These are phyloP conservation scores for Cryptotermes secundus DNA, from an alignment of 1,140 invertebrate genomes.

Conservation along the genomic window DNA sequence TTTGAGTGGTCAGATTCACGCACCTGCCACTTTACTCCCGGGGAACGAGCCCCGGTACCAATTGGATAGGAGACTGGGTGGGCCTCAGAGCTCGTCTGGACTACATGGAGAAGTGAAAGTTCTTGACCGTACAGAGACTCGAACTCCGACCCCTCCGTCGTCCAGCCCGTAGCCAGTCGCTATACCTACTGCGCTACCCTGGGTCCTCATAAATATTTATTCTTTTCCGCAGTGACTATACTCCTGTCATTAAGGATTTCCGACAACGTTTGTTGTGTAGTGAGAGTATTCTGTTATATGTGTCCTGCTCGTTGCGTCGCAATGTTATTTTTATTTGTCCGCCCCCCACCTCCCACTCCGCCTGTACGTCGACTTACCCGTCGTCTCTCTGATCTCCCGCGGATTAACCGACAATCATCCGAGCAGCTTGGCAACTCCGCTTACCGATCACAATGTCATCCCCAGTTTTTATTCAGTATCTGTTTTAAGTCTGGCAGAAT, in stretches of 20 bases:
- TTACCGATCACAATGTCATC: not conserved
- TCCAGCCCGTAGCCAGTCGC: no score
- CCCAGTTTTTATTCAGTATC: slow-evolving; percentile 17
- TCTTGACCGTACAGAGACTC: no score
- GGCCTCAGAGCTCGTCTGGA: no score
- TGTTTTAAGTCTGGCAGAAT: slow-evolving; percentile 19
- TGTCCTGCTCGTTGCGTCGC: not conserved
- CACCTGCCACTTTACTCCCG: no score
- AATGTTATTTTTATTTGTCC: not conserved
- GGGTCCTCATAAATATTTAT: not conserved
- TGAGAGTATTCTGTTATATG: not conserved
- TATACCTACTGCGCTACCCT: no score
- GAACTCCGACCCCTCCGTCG: no score
- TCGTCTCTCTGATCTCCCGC: slow-evolving; percentile 8
- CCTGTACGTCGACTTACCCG: not conserved
- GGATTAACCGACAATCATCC: slow-evolving; percentile 17
- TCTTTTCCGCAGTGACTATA: not conserved
- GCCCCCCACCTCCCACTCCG: no score
- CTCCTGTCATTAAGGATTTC: slow-evolving; percentile 7
- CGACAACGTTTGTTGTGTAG: not conserved
- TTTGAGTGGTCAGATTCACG: no score
- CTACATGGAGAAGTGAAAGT: no score
- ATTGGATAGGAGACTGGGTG: no score
- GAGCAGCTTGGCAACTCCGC: not conserved
- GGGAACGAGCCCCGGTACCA: no score